A percentile compares a stretch with the other conserved stretches of the same genome.
These are phyloP conservation scores for Dynastes grantii DNA, from an alignment of 2,888 invertebrate genomes.

Conservation along the genomic window DNA sequence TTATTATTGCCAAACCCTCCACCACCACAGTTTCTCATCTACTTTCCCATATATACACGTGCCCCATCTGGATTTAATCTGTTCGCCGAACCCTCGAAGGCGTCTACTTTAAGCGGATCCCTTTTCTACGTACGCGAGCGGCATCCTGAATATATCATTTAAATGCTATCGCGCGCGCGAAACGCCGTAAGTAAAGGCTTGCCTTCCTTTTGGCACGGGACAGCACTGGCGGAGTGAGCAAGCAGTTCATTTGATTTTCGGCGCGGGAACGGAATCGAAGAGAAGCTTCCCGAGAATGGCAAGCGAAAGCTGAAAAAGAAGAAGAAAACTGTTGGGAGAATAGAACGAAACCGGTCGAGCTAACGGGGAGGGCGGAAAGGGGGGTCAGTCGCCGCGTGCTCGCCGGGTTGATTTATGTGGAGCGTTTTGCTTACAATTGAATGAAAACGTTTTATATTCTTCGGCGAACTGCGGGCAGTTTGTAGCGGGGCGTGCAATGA, in stretches of 20 bases:
- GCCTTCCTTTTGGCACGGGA: neutral
- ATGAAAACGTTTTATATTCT: conserved; percentile 43
- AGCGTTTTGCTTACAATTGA: conserved; percentile 43
- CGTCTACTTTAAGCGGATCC: conserved; percentile 34
- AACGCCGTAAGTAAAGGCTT: conserved; percentile 29
- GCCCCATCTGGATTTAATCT: conserved; percentile 28
- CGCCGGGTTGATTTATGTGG: conserved; percentile 27
- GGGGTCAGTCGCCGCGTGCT: conserved; percentile 21
- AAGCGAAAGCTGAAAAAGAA: neutral
- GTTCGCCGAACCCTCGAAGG: conserved; percentile 16
- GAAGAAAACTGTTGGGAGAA: neutral
- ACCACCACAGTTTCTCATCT: too few relatives aligned
- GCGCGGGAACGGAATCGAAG: neutral
- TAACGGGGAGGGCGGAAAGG: too few relatives aligned
- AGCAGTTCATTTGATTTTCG: conserved; percentile 39
- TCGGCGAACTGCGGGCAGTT: conserved; percentile 12
- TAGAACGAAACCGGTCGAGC: too few relatives aligned
- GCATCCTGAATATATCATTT: conserved; percentile 36
- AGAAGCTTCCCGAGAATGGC: neutral
- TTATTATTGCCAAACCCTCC: too few relatives aligned
- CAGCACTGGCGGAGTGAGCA: neutral
- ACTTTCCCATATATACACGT: neutral
- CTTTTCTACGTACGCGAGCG: neutral
- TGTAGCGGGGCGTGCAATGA: conserved; percentile 17
- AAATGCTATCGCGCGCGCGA: conserved; percentile 17